Percentiles rank a stretch among this genome's conserved stretches.
phyloP scores from a whole-genome alignment of 2,797 vertebrate species.

The Pangasius sanitwongsei region DNA sequence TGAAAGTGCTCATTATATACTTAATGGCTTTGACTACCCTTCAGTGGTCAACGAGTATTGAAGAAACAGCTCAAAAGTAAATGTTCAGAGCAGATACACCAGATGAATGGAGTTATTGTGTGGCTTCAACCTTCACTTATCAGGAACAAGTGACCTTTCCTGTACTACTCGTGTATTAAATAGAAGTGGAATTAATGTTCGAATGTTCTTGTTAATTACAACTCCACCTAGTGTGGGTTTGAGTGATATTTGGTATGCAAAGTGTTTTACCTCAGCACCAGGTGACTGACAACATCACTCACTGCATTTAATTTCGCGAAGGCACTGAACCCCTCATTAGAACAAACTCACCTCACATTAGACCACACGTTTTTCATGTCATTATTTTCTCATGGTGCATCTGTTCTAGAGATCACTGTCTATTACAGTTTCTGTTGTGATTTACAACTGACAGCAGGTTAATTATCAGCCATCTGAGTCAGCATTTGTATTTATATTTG shows the following conservation, averaged over 20 bases:
- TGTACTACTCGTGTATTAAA: not conserved
- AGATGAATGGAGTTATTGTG: not conserved
- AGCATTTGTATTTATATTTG: not conserved
- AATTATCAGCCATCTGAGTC: slow-evolving; percentile 60
- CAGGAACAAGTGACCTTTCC: not conserved
- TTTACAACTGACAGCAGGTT: slow-evolving; percentile 60
- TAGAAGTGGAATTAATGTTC: not conserved
- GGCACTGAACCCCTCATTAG: slow-evolving; percentile 44
- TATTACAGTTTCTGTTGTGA: slow-evolving; percentile 55
- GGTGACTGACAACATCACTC: slow-evolving; percentile 5
- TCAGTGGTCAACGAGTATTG: not conserved
- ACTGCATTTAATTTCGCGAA: not conserved
- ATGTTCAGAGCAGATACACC: not conserved
- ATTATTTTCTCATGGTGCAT: slow-evolving; percentile 46
- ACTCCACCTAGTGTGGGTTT: not conserved
- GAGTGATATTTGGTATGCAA: not conserved
- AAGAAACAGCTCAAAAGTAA: slow-evolving; percentile 8
- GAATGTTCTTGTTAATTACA: not conserved
- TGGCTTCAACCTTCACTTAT: slow-evolving; percentile 1
- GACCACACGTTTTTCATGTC: slow-evolving; percentile 46
- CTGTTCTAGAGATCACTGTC: slow-evolving; percentile 49
- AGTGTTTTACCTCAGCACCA: slow-evolving; percentile 1
- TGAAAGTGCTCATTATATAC: slow-evolving; percentile 19
- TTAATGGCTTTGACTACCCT: not conserved
- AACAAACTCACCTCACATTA: not conserved